Base-by-base conservation (phyloP, 2,113 vertebrate species). In the Lutjanus erythropterus region DNA sequence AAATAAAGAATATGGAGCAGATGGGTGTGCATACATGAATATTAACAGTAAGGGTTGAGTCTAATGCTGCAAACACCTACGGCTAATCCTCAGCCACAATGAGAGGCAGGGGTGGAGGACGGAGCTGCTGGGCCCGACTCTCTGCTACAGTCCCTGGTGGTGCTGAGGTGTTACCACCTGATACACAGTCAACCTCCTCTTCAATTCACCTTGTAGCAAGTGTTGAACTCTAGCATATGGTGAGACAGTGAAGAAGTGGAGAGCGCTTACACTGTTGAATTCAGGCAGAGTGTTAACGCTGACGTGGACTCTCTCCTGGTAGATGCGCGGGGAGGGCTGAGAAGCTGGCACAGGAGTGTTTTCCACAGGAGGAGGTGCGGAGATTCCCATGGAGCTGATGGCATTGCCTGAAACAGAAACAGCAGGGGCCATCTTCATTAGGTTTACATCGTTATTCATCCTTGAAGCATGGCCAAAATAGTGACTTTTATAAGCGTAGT, bases 341-440 rank as follows among this genome's bases (percentile, higher is more conserved):
- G 92, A 80, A 56, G 90, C 90, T 27, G 93, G 90, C 60, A 90
- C 60, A 0, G 92, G 84, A 7, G 92, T 92, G 85, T 70, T 90
- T 68, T 92, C 93, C 62, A 90, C 93, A 3, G 93, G 76, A 72
- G 92, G 89, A 61, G 91, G 89, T 53, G 75, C 87, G 0, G 87
- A 80, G 82, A 92, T 86, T 31, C 90, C 88, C 93, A 95, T 92
- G 71, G 92, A 94, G 79, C 87, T 94, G 89, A 95, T 95, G 74
- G 94, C 93, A 35, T 88, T 90, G 78, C 88, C 93, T 95, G 90
- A 53, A 81, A 78, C 81, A 89, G 56, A 89, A 89, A 3, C 91
- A 88, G 75, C 87, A 78, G 80, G 80, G 59, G 70, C 25, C 78
- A 29, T 76, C 73, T 59, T 90, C 80, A 88, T 84, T 81, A 78